Evolutionary conservation across 1,140 invertebrate species (phyloP).

Genomic region (Asbolus verrucosus): DNA sequence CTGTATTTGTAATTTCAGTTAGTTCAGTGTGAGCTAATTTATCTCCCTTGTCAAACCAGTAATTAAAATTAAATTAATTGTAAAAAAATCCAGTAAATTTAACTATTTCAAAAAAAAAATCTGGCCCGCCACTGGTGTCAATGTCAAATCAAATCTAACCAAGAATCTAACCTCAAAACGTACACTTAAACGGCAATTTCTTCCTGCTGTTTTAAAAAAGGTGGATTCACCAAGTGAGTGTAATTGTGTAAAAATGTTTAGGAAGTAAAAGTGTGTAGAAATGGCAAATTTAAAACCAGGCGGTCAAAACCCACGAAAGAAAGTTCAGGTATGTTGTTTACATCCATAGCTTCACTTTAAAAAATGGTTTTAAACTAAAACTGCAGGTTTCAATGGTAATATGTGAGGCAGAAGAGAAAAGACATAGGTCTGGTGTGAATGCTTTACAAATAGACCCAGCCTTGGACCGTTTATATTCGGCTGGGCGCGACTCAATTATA

Average conservation of each 20-base stretch:
- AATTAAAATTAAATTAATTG: too few species aligned
- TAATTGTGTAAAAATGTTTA: too few species aligned
- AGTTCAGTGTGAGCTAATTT: too few species aligned
- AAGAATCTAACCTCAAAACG: background rate
- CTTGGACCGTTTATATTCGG: conserved; percentile 92
- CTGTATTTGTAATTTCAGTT: too few species aligned
- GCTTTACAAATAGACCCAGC: conserved; percentile 93
- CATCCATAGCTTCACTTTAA: conserved; percentile 28
- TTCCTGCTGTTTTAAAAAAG: too few species aligned
- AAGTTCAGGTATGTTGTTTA: conserved; percentile 71
- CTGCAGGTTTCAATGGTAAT: conserved; percentile 97
- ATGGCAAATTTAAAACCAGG: conserved; percentile 59
- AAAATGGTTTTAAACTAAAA: conserved; percentile 55
- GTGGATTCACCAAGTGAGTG: too few species aligned
- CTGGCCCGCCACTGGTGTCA: too few species aligned
- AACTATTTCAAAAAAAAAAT: too few species aligned
- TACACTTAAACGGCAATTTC: too few species aligned
- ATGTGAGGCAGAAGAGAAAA: conserved; percentile 93
- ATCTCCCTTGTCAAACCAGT: too few species aligned
- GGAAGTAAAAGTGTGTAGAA: background rate
- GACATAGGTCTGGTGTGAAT: conserved; percentile 96
- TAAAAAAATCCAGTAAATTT: too few species aligned
- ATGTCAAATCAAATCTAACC: too few species aligned
- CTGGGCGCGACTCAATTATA: conserved; percentile 98
- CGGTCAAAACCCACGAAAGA: conserved; percentile 72